phyloP scores from a whole-genome alignment of 2,113 vertebrate species.

The Rhinopithecus roxellana region DNA sequence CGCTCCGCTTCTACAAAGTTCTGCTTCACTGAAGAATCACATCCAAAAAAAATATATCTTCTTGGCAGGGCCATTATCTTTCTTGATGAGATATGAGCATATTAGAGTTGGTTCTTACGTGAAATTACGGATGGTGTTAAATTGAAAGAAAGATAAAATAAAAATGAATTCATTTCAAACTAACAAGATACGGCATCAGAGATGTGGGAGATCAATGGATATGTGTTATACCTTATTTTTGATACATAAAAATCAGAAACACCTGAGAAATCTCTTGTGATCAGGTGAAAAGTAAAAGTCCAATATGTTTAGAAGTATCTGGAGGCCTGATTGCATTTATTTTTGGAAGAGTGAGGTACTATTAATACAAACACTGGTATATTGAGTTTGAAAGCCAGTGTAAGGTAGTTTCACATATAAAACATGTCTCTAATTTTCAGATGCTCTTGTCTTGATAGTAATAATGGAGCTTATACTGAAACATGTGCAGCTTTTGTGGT shows the following conservation, averaged over 20 bases:
- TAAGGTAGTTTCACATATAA: not conserved
- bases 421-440: not conserved
- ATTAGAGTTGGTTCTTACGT: conserved; percentile 51
- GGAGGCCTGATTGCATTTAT: not conserved
- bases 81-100: conserved; percentile 56
- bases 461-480: not conserved
- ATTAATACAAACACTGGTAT: not conserved
- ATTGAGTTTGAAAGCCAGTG: not conserved
- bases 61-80: conserved; percentile 54
- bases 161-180: conserved; percentile 54
- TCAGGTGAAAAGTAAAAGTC: not conserved
- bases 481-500: not conserved
- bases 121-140: conserved; percentile 33
- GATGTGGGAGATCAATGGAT: not conserved
- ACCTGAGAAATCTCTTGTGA: not conserved
- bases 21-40: conserved; percentile 13
- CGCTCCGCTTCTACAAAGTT: not conserved
- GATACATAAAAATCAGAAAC: conserved; percentile 13
- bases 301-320: not conserved
- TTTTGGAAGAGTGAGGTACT: not conserved
- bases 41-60: conserved; percentile 8
- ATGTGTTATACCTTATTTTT: conserved; percentile 46
- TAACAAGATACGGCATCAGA: conserved; percentile 42
- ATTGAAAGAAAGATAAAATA: not conserved
- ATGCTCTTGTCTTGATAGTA: not conserved